Conservation (phyloP, 2,113 vertebrate species). For the Conger conger region DNA sequence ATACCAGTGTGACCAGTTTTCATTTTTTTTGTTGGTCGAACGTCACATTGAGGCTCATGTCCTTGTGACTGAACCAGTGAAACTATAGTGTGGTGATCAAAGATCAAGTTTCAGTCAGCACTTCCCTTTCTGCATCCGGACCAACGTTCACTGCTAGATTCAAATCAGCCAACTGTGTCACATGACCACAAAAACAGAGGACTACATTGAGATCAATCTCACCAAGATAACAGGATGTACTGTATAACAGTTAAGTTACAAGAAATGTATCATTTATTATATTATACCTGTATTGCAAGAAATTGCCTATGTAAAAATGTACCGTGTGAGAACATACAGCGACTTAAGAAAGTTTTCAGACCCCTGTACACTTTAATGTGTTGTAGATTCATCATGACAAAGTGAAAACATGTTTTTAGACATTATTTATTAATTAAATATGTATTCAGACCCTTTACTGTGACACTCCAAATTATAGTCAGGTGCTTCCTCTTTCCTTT, state of each 20-base stretch:
- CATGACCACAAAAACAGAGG: neutral
- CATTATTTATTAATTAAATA: too few relatives aligned
- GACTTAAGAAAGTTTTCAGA: too few relatives aligned
- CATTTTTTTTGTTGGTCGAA: neutral
- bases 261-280: neutral
- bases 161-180: constrained; percentile 8
- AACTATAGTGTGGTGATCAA: neutral
- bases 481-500: too few relatives aligned
- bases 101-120: constrained; percentile 8
- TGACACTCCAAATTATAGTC: too few relatives aligned
- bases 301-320: neutral
- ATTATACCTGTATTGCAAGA: neutral
- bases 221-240: neutral
- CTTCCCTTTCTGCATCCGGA: constrained; percentile 18
- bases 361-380: too few relatives aligned
- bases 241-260: neutral
- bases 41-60: neutral
- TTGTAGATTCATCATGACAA: too few relatives aligned
- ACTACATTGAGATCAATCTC: neutral
- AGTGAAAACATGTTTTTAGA: too few relatives aligned
- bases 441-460: too few relatives aligned
- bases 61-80: constrained; percentile 9
- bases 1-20: neutral
- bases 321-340: too few relatives aligned
- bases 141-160: constrained; percentile 16